Conservation (phyloP, 1,140 invertebrate species). For the Delia radicum region DNA sequence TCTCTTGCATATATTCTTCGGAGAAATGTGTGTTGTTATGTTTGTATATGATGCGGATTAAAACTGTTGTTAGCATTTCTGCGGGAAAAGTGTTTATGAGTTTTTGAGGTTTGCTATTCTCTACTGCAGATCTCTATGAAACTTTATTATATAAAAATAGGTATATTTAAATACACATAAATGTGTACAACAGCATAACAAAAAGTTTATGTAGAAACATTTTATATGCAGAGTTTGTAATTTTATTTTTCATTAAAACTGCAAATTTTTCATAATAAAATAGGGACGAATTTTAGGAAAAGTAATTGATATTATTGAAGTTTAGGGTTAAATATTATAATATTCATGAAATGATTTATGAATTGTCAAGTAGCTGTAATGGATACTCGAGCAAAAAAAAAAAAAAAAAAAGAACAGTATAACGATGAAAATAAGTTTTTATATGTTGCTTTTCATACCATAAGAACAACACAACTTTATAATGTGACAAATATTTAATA, state of each 20-base stretch:
- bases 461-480: too few relatives aligned
- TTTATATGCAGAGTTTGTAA: neutral
- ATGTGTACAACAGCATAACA: neutral
- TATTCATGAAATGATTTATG: neutral
- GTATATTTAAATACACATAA: neutral
- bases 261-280: too few relatives aligned
- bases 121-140: neutral
- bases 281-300: too few relatives aligned
- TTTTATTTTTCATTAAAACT: too few relatives aligned
- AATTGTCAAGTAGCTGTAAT: neutral
- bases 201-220: neutral
- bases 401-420: neutral
- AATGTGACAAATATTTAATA: too few relatives aligned
- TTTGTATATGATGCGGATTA: neutral
- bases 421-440: too few relatives aligned
- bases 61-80: neutral
- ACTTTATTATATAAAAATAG: neutral
- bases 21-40: neutral
- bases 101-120: neutral
- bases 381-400: neutral
- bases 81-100: neutral
- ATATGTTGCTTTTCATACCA: too few relatives aligned
- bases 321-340: neutral
- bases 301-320: neutral
- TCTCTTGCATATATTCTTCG: neutral